phyloP scores from a whole-genome alignment of 2,113 vertebrate species.

The Chlamydotis undulata region DNA sequence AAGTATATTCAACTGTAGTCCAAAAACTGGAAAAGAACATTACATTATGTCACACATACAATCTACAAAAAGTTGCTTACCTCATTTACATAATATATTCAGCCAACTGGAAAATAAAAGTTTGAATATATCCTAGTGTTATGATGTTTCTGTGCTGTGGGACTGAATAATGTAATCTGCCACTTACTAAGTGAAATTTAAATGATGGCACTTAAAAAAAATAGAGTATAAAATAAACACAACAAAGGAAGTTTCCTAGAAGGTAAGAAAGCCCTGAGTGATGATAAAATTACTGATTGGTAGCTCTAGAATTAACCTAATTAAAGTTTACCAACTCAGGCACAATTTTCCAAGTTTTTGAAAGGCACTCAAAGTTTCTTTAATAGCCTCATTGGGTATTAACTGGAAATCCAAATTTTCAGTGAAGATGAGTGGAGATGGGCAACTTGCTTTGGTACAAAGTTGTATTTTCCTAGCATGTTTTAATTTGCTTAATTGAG shows the following conservation, averaged over 20 bases:
- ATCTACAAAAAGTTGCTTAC: constrained; percentile 86
- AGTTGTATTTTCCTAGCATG: constrained; percentile 55
- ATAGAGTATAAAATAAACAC: constrained; percentile 72
- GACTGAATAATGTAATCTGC: constrained; percentile 81
- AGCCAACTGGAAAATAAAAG: constrained; percentile 81
- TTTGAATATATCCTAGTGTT: constrained; percentile 80
- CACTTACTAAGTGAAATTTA: constrained; percentile 87
- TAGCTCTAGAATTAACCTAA: constrained; percentile 80
- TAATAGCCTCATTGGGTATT: constrained; percentile 71
- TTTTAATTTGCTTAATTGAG: constrained; percentile 54
- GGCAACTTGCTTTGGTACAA: constrained; percentile 80
- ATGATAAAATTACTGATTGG: constrained; percentile 78
- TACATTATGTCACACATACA: constrained; percentile 88
- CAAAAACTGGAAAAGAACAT: constrained; percentile 88
- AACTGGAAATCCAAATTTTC: constrained; percentile 73
- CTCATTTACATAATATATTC: constrained; percentile 86
- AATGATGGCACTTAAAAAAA: constrained; percentile 84
- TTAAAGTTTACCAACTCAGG: constrained; percentile 80
- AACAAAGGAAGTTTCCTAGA: constrained; percentile 75
- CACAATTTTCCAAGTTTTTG: constrained; percentile 79
- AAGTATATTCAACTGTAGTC: constrained; percentile 87
- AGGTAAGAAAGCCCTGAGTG: constrained; percentile 85
- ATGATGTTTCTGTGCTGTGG: constrained; percentile 81
- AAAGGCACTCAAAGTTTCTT: constrained; percentile 82
- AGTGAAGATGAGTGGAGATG: constrained; percentile 69